These are phyloP conservation scores for Coturnix japonica DNA, from an alignment of 2,113 vertebrate species.

Conservation along the genomic window DNA sequence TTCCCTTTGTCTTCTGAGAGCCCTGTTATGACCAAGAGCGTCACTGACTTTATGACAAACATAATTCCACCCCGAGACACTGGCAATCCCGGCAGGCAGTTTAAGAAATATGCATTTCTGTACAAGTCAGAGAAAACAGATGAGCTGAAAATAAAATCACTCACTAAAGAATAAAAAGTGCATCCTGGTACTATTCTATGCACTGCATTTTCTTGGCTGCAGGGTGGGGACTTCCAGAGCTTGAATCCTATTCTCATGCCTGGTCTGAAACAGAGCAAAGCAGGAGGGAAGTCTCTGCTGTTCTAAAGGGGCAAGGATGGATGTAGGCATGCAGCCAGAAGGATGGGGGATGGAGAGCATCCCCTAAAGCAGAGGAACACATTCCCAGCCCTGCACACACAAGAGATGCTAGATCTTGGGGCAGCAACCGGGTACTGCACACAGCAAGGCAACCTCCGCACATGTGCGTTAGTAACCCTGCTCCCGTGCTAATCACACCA, in stretches of 20 bases:
- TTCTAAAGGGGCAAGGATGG: rapidly evolving
- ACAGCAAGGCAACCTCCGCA: neutral
- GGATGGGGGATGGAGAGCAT: rapidly evolving
- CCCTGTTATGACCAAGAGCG: neutral
- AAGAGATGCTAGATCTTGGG: rapidly evolving
- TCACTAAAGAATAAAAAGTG: constrained; percentile 6
- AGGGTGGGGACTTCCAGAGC: neutral
- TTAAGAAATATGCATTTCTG: neutral
- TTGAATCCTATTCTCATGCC: neutral
- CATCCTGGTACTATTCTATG: neutral
- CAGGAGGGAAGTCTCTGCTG: neutral
- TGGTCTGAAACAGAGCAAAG: neutral
- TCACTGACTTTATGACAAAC: neutral
- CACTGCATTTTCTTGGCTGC: rapidly evolving
- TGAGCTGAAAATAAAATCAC: neutral
- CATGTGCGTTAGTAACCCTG: neutral
- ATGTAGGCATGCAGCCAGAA: rapidly evolving
- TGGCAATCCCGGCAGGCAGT: neutral
- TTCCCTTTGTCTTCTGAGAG: neutral
- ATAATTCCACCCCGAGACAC: neutral
- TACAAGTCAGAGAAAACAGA: constrained; percentile 7
- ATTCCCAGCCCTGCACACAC: rapidly evolving
- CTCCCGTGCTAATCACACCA: neutral
- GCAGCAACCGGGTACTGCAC: neutral
- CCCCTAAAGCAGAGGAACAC: rapidly evolving